These are phyloP conservation scores for Triplophysa yarkandensis DNA, from an alignment of 2,797 vertebrate species.

Conservation along the genomic window DNA sequence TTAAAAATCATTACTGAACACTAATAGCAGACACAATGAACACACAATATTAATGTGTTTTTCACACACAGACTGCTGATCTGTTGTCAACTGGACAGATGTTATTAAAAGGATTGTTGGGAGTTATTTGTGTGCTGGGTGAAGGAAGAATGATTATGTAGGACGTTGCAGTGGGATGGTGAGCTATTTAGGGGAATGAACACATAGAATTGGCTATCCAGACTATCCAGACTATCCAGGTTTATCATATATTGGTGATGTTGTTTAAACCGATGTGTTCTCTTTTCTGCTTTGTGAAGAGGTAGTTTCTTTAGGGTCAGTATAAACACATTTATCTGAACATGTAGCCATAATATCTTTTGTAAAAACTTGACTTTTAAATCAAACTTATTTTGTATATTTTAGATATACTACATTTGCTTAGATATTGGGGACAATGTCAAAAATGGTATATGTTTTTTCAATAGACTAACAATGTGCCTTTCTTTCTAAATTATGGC, in stretches of 20 bases:
- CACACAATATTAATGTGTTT: background rate
- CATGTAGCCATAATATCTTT: background rate
- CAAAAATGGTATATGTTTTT: too few species aligned
- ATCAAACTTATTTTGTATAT: background rate
- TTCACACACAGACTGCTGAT: background rate
- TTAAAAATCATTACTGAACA: slow-evolving; percentile 27
- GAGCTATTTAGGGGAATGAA: background rate
- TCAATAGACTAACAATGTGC: too few species aligned
- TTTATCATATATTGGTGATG: too few species aligned
- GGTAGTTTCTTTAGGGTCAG: too few species aligned
- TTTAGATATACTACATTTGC: too few species aligned
- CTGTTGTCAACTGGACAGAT: background rate
- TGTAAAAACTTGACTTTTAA: background rate
- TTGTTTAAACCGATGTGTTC: too few species aligned
- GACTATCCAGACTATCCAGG: too few species aligned
- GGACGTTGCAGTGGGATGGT: background rate
- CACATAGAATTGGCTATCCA: background rate
- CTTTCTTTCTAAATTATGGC: too few species aligned
- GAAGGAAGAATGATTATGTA: background rate
- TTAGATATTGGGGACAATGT: too few species aligned
- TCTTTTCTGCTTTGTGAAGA: too few species aligned
- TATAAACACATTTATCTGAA: background rate
- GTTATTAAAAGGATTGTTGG: background rate
- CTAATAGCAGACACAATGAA: slow-evolving; percentile 1
- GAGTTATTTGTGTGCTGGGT: background rate